Conservation (phyloP, 2,113 vertebrate species). For the Telmatochromis sp. region DNA sequence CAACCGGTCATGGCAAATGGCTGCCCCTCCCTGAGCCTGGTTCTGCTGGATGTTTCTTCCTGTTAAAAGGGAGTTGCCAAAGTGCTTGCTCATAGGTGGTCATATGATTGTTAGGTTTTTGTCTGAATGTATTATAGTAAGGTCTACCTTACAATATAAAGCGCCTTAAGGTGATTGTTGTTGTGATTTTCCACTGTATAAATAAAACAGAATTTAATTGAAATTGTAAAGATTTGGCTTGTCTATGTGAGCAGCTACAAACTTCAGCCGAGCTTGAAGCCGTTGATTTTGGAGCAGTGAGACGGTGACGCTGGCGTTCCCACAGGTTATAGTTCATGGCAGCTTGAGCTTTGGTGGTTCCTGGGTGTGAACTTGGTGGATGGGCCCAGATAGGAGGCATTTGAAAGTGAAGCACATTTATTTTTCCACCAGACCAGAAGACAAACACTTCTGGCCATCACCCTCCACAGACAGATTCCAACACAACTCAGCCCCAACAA, state of each 20-base stretch:
- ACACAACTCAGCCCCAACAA: neutral
- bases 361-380: neutral
- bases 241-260: neutral
- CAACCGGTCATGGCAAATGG: neutral
- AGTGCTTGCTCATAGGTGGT: neutral
- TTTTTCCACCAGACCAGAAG: neutral
- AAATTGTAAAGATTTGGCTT: neutral
- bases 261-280: rapidly evolving
- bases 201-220: neutral
- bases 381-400: neutral
- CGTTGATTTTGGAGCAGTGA: neutral
- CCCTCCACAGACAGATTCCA: neutral
- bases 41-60: neutral
- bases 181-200: neutral
- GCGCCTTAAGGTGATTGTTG: neutral
- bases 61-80: neutral
- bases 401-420: neutral
- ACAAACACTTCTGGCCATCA: neutral
- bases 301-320: neutral
- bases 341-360: neutral
- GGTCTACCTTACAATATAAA: neutral
- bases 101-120: neutral
- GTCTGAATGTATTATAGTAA: neutral
- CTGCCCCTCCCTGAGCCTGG: neutral
- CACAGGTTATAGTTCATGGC: neutral